Conservation (phyloP, 1,140 invertebrate genomes). For the Pollicipes pollicipes region DNA sequence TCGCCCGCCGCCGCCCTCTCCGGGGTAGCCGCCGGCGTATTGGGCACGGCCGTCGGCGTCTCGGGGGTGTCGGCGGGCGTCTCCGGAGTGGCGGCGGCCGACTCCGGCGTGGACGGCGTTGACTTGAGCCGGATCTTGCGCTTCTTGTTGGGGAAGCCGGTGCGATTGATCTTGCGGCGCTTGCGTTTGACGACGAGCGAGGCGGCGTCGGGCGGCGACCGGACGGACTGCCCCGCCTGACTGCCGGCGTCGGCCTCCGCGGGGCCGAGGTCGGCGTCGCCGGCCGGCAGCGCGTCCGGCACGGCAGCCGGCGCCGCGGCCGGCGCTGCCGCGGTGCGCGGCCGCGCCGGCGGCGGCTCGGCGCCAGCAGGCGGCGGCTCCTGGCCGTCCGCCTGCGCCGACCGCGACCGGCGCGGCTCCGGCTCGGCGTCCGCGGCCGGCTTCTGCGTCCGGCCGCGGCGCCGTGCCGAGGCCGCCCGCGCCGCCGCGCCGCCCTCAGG, state of each 20-base stretch:
- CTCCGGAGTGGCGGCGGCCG: neutral
- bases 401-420: neutral
- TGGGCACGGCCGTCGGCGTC: neutral
- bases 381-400: neutral
- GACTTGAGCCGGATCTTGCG: slow-evolving; percentile 35
- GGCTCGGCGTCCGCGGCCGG: no score
- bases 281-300: no score
- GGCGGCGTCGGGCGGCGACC: neutral
- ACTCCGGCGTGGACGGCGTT: neutral
- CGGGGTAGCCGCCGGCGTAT: neutral
- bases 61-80: slow-evolving; percentile 7
- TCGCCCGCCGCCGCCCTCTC: no score
- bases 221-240: neutral
- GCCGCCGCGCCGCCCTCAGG: no score
- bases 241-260: no score
- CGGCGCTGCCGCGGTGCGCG: no score
- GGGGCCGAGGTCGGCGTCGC: neutral
- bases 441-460: neutral
- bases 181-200: slow-evolving; percentile 22
- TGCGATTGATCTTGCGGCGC: slow-evolving; percentile 59
- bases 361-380: no score
- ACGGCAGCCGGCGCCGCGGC: no score
- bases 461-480: no score
- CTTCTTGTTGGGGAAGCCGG: slow-evolving; percentile 65
- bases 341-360: no score